Evolutionary conservation across 2,113 vertebrate species (phyloP).

Genomic region (Balaeniceps rex): DNA sequence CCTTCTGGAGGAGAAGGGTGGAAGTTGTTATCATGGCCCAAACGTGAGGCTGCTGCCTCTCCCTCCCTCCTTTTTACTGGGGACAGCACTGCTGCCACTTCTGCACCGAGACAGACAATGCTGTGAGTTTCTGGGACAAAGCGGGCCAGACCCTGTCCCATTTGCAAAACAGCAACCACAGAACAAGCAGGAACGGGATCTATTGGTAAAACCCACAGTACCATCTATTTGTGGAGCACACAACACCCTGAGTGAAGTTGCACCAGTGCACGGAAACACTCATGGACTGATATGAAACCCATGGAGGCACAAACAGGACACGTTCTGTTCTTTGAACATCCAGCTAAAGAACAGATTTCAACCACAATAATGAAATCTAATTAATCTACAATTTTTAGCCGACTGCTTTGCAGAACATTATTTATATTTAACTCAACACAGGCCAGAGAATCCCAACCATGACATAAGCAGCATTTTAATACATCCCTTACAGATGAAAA

Average conservation of each 20-base stretch:
- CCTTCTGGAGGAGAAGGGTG: background rate
- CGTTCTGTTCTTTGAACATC: background rate
- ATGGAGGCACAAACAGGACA: background rate
- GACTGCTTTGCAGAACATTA: background rate
- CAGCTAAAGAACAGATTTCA: background rate
- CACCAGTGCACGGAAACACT: background rate
- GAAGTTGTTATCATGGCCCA: background rate
- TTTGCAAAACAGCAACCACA: background rate
- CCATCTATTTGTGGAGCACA: background rate
- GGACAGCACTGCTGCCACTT: background rate
- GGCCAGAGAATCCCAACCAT: background rate
- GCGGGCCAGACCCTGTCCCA: background rate
- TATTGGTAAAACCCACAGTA: background rate
- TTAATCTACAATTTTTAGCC: background rate
- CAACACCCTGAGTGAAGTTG: background rate
- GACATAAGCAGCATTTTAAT: conserved; percentile 17
- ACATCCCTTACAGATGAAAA: background rate
- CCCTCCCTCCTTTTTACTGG: background rate
- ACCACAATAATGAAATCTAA: background rate
- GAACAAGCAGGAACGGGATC: background rate
- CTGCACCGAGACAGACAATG: background rate
- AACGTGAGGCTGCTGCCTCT: background rate
- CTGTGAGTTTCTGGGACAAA: background rate
- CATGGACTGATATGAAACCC: background rate
- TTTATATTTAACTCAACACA: conserved; percentile 21